Base-by-base conservation (phyloP, 2,888 invertebrate species). In the Platycnemis pennipes region DNA sequence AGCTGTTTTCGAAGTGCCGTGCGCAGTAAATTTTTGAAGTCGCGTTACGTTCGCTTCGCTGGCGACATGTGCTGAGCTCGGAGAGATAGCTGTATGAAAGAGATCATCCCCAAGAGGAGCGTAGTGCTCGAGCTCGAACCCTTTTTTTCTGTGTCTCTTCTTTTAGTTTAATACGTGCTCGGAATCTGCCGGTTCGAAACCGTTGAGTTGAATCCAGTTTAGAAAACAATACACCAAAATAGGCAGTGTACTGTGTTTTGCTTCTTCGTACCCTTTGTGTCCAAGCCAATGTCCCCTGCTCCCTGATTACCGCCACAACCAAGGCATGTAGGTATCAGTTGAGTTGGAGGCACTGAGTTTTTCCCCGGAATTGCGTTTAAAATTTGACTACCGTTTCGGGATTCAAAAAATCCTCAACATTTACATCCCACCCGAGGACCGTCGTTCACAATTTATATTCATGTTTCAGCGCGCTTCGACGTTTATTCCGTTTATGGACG, bases 51-150 rank as follows among this genome's bases (percentile, higher is more conserved):
- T 37, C 37, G 8, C n/a, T 37, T 26, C 31, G 31, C 77, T 37
- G 77, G 77, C 77, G 77, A 77, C 77, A 77, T 77, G 77, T 77
- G 77, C 37, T 77, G 77, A 37, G 8, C 77, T 77, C 77, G 77
- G 77, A 77, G 69, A 26, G 69, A 77, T 77, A 37, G 77, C 77
- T 37, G 77, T 77, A 77, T 77, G 77, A 77, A 77, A 77, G 37
- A 77, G 77, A 77, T 77, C 77, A 26, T 13, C 13, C 77, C 77
- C 77, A 26, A 37, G 77, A 37, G 37, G 77, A 77, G 77, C 37
- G 8, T 37, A 37, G 77, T 37, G 37, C 4, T 19, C 1, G 49
- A 11, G 49, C 49, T 49, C 11, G 49, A 49, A 77, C 77, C 37
- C 77, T 37, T 77, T 77, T 77, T 77, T 77, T 37, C 37, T 77